phyloP scores from a whole-genome alignment of 1,140 invertebrate genomes.

The Drosophila chauvacae region DNA sequence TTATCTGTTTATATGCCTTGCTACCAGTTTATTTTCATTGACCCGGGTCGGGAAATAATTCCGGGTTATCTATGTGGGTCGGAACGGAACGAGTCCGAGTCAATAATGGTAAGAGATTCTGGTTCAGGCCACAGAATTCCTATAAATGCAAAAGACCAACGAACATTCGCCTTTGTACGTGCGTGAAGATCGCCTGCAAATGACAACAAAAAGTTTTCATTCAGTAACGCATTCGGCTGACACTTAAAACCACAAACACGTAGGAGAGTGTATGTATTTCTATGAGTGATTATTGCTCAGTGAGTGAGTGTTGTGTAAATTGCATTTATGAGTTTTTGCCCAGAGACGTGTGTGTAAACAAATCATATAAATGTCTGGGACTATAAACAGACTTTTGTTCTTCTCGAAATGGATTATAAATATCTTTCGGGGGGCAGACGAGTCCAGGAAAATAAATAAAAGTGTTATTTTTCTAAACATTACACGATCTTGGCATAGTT shows the following conservation, averaged over 20 bases:
- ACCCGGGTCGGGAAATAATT: conserved; percentile 15
- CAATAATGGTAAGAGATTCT: conserved; percentile 33
- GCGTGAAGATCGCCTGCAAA: conserved; percentile 23
- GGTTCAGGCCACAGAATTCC: conserved; percentile 9
- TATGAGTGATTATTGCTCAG: conserved; percentile 25
- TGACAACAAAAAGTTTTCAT: conserved; percentile 57
- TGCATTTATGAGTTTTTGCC: conserved; percentile 35
- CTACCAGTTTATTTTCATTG: conserved; percentile 31
- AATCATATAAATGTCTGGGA: conserved; percentile 14
- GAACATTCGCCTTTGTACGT: conserved; percentile 60
- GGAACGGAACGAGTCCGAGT: conserved; percentile 9
- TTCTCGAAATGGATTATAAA: neutral
- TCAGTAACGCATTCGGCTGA: conserved; percentile 46
- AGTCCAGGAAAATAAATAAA: neutral
- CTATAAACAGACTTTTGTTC: neutral
- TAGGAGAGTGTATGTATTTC: conserved; percentile 28
- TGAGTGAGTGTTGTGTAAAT: conserved; percentile 38
- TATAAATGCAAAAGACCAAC: conserved; percentile 52
- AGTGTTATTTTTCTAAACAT: neutral
- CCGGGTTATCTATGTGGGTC: conserved; percentile 42
- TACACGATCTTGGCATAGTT: conserved; percentile 10
- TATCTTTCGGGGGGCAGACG: neutral
- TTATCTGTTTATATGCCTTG: neutral
- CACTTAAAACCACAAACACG: conserved; percentile 64
- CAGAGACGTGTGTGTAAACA: conserved; percentile 34